These are phyloP conservation scores for Plectropomus leopardus DNA, from an alignment of 2,113 vertebrate genomes.

Conservation along the genomic window DNA sequence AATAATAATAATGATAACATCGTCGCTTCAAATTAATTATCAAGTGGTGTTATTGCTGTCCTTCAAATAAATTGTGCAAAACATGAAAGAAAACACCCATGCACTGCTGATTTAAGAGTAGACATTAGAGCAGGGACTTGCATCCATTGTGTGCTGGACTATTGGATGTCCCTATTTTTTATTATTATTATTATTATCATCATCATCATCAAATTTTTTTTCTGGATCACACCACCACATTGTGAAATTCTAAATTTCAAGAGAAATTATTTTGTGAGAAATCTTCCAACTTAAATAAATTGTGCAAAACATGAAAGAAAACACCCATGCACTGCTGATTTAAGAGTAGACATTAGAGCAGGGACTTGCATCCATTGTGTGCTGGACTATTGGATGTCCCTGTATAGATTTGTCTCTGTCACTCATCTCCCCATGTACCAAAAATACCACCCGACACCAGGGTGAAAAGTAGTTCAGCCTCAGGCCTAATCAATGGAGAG, in stretches of 20 bases:
- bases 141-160: conserved; percentile 38
- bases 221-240: background rate
- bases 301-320: background rate
- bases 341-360: conserved; percentile 9
- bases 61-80: background rate
- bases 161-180: conserved; percentile 47
- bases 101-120: conserved; percentile 14
- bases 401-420: conserved; percentile 71
- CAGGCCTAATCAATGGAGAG: conserved; percentile 80
- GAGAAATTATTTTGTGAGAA: background rate
- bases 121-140: conserved; percentile 9
- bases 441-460: conserved; percentile 76
- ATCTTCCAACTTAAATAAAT: background rate
- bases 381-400: conserved; percentile 45
- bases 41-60: no score
- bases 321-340: background rate
- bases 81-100: background rate
- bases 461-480: conserved; percentile 80
- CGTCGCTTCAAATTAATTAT: no score
- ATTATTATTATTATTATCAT: no score
- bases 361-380: conserved; percentile 32
- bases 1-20: no score
- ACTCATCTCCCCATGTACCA: conserved; percentile 67
- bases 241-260: background rate
- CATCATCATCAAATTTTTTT: no score